These are phyloP conservation scores for Phainopepla nitens DNA, from an alignment of 2,113 vertebrate species.

Conservation along the genomic window DNA sequence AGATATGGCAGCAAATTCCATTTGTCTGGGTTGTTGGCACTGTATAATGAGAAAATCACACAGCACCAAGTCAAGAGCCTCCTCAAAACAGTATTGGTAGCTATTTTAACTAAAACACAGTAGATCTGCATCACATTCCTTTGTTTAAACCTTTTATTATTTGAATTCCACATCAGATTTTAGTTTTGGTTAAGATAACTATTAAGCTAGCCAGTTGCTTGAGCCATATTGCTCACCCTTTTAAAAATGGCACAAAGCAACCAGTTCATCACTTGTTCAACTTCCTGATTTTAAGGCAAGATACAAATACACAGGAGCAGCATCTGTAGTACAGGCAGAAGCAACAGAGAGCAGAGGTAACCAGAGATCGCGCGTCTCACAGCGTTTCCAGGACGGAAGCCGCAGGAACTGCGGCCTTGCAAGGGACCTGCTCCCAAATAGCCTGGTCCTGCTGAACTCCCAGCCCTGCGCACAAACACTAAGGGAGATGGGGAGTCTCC, in stretches of 20 bases:
- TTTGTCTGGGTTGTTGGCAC: background rate
- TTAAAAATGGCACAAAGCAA: background rate
- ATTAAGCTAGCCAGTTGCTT: background rate
- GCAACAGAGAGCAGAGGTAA: background rate
- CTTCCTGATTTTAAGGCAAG: background rate
- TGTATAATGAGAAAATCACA: background rate
- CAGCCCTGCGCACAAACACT: background rate
- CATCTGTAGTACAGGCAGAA: background rate
- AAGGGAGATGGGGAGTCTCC: background rate
- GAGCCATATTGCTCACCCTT: background rate
- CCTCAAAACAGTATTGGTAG: background rate
- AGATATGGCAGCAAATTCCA: background rate
- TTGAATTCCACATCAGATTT: background rate
- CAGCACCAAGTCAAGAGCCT: background rate
- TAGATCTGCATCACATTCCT: background rate
- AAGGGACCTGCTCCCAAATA: rapidly evolving
- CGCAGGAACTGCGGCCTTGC: rapidly evolving
- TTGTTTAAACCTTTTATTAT: background rate
- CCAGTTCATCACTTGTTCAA: background rate
- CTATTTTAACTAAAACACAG: background rate
- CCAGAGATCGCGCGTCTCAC: rapidly evolving
- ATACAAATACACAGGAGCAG: background rate
- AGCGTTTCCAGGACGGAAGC: background rate
- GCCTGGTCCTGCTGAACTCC: background rate
- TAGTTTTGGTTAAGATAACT: background rate